Conservation (phyloP, 2,888 invertebrate genomes). For the Tetragnatha montana region DNA sequence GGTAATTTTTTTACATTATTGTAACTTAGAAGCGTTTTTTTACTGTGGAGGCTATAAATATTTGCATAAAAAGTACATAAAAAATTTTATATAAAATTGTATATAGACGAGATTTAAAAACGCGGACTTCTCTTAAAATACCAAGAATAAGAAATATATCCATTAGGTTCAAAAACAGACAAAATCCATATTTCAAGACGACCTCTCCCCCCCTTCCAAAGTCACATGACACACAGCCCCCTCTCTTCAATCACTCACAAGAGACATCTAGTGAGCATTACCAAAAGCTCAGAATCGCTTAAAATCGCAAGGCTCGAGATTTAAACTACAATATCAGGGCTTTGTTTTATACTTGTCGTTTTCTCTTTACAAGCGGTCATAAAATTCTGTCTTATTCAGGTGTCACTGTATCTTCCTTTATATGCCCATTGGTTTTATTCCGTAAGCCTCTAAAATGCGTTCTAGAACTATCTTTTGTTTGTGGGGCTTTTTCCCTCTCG, state of each 20-base stretch:
- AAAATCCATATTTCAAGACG: neutral
- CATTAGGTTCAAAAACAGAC: neutral
- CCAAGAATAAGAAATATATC: neutral
- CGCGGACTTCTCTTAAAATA: too few relatives aligned
- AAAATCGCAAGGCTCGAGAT: slow-evolving; percentile 42
- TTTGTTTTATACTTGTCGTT: slow-evolving; percentile 62
- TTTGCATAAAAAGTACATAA: too few relatives aligned
- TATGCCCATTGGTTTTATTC: slow-evolving; percentile 39
- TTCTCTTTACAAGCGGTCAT: slow-evolving; percentile 41
- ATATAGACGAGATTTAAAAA: too few relatives aligned
- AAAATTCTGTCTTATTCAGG: slow-evolving; percentile 54
- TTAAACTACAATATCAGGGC: slow-evolving; percentile 39
- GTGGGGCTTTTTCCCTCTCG: neutral
- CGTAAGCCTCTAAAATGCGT: slow-evolving; percentile 10
- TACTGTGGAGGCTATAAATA: too few relatives aligned
- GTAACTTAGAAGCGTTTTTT: too few relatives aligned
- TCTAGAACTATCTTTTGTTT: neutral
- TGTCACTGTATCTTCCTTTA: slow-evolving; percentile 26
- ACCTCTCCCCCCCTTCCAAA: neutral
- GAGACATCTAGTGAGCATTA: slow-evolving; percentile 1
- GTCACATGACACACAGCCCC: neutral
- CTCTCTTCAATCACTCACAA: neutral
- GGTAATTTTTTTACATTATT: too few relatives aligned
- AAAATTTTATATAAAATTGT: too few relatives aligned
- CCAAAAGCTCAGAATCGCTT: slow-evolving; percentile 8